These are phyloP conservation scores for Stegodyphus dumicola DNA, from an alignment of 1,140 invertebrate species.

Conservation along the genomic window DNA sequence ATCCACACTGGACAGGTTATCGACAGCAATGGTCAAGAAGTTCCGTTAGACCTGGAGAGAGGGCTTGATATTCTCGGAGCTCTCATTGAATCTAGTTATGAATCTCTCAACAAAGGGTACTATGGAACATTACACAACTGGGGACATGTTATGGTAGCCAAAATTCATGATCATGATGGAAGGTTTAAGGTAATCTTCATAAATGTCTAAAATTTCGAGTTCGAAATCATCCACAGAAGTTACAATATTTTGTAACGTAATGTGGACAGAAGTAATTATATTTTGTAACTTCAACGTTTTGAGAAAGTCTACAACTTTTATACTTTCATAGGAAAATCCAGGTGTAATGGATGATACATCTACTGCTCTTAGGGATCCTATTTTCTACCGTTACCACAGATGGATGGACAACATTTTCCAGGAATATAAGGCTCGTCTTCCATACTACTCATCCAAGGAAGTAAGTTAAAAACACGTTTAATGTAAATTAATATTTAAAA, in stretches of 20 bases:
- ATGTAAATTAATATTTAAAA: too few species aligned
- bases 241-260: too few species aligned
- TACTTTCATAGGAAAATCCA: conserved; percentile 57
- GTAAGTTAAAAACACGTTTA: conserved; percentile 1
- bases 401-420: conserved; percentile 59
- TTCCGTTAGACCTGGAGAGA: conserved; percentile 32
- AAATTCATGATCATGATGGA: conserved; percentile 78
- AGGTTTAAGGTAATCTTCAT: conserved; percentile 63
- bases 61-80: conserved; percentile 72
- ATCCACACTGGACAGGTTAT: conserved; percentile 57
- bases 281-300: not conserved
- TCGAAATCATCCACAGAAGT: too few species aligned
- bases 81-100: conserved; percentile 72
- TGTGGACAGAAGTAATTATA: not conserved
- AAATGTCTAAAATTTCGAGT: not conserved
- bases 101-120: conserved; percentile 69
- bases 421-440: conserved; percentile 45
- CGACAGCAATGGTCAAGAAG: conserved; percentile 41
- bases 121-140: conserved; percentile 70
- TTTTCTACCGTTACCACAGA: conserved; percentile 58
- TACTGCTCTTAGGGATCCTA: conserved; percentile 47
- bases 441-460: conserved; percentile 15
- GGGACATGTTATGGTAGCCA: conserved; percentile 73
- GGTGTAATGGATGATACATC: conserved; percentile 58
- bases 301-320: not conserved